Evolutionary conservation across 2,888 invertebrate genomes (phyloP).

Genomic region (Leptinotarsa rubiginosa): DNA sequence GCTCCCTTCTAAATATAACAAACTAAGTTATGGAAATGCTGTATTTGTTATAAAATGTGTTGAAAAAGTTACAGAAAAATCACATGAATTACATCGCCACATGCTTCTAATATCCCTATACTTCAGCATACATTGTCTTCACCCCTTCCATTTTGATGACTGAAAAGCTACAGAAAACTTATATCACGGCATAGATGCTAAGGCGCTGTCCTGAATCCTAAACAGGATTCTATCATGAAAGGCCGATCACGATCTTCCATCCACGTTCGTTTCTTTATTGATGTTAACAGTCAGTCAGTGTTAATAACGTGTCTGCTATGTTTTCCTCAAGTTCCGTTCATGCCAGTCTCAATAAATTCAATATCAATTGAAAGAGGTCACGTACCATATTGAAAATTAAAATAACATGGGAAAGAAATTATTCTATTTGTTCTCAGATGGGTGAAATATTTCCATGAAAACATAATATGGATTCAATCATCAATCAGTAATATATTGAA

Average conservation of each 20-base stretch:
- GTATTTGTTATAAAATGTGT: neutral
- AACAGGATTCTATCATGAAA: conserved; percentile 6
- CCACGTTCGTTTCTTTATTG: conserved; percentile 9
- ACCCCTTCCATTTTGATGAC: neutral
- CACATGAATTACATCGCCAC: neutral
- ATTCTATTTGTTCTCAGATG: neutral
- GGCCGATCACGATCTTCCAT: conserved; percentile 12
- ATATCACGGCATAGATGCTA: conserved; percentile 7
- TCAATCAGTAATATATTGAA: no score
- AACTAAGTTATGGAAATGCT: no score
- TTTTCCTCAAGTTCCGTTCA: neutral
- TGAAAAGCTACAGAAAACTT: neutral
- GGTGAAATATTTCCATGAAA: neutral
- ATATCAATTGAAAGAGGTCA: neutral
- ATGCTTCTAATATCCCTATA: neutral
- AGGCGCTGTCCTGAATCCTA: conserved; percentile 3
- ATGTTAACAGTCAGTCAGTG: conserved; percentile 19
- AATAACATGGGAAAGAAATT: neutral
- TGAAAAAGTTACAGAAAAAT: neutral
- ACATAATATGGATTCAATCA: neutral
- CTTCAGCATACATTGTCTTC: neutral
- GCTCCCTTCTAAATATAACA: no score
- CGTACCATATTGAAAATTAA: neutral
- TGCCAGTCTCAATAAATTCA: conserved; percentile 5
- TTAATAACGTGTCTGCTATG: conserved; percentile 19